Base-by-base conservation (phyloP, 2,888 invertebrate genomes). In the Volucella bombylans region DNA sequence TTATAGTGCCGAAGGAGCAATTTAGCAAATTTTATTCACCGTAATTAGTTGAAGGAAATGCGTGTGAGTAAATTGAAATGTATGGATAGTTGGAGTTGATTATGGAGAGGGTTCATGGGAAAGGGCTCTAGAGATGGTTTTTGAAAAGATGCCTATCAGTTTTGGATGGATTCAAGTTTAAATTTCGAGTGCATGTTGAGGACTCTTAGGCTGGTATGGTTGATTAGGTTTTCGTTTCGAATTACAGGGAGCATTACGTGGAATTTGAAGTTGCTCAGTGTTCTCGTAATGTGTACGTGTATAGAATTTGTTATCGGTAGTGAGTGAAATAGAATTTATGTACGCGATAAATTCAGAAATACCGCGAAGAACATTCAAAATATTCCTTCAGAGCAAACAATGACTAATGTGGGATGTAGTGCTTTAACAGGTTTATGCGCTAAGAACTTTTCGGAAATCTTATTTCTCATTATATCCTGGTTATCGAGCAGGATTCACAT, bases 11-110 rank as follows among this genome's bases (percentile, higher is more conserved):
- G 52, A 65, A 81, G 76, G 68, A 85, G 76, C 81, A 81, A 85
- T 81, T 85, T 85, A 77, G 67, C 18, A 68, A 85, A 85, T 85
- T 81, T 85, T 72, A 81, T 77, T 81, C 72, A 54, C 45, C 55
- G 81, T 77, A 85, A 85, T 85, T 85, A 81, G 85, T 76, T 85
- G 77, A 57, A 77, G 80, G 76, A 85, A 76, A 76, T 81, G 85
- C 81, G 81, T 85, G 81, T 9, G 62, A 55, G 50, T 71, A 68
- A 77, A 81, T 85, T 81, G 85, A 81, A 81, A 72, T 76, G 76
- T 64, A 47, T 23, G 23, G 23, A 23, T 23, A 23, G 4, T 23
- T 23, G 23, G 62, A 71, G 67, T 80, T 77, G 45, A 57, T 41
- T 38, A 38, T 15, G 39, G 15, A 74, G 55, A 54, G 54, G 57